These are phyloP conservation scores for Xerus rutilus DNA, from an alignment of 2,797 vertebrate genomes.

Conservation along the genomic window DNA sequence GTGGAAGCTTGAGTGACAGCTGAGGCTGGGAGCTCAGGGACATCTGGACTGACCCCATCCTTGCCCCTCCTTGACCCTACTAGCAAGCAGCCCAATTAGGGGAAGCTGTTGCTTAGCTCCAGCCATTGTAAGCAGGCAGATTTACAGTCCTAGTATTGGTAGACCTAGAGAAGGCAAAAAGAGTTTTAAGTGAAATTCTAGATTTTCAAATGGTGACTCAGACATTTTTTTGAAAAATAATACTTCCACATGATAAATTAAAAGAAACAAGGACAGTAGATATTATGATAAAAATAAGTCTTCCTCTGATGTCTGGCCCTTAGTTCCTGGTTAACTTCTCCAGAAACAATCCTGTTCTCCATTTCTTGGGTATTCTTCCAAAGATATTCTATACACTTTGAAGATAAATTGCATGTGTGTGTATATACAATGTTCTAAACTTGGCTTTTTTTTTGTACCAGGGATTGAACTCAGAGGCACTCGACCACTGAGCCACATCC, in stretches of 20 bases:
- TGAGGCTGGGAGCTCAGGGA: constrained; percentile 82
- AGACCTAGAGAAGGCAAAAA: constrained; percentile 13
- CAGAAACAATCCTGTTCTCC: neutral
- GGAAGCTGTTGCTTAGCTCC: neutral
- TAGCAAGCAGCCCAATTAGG: constrained; percentile 65
- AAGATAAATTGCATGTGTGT: neutral
- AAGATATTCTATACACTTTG: neutral
- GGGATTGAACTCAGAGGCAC: no score
- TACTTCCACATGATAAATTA: constrained; percentile 78
- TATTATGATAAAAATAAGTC: constrained; percentile 66
- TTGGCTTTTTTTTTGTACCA: neutral
- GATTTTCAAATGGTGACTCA: constrained; percentile 80
- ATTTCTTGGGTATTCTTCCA: neutral
- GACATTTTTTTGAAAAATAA: constrained; percentile 77
- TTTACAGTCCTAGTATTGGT: constrained; percentile 18
- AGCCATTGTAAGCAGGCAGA: neutral
- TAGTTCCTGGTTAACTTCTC: neutral
- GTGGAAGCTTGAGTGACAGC: constrained; percentile 39
- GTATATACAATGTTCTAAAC: neutral
- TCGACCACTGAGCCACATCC: no score
- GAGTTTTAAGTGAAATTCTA: constrained; percentile 79
- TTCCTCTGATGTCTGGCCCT: constrained; percentile 34
- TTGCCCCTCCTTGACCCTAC: constrained; percentile 77
- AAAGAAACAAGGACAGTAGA: constrained; percentile 79
- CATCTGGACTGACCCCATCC: constrained; percentile 29